phyloP scores from a whole-genome alignment of 2,113 vertebrate species.

The Pionites leucogaster region DNA sequence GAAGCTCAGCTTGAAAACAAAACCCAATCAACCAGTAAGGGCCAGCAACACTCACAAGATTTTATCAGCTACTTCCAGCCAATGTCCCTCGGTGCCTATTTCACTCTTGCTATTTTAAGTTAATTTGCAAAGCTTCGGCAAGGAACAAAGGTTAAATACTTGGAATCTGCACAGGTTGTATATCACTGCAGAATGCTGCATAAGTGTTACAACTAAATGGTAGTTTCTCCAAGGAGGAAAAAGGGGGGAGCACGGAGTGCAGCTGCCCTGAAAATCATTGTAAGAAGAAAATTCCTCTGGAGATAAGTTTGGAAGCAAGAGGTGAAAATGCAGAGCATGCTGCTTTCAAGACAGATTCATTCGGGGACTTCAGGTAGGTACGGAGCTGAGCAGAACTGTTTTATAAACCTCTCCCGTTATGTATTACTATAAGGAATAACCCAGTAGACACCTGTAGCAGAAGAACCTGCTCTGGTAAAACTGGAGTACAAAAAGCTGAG shows the following conservation, averaged over 20 bases:
- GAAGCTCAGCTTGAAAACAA: not conserved
- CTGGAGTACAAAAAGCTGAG: not conserved
- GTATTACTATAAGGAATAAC: not conserved
- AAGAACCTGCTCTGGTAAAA: not conserved
- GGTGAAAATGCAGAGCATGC: not conserved
- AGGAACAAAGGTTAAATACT: conserved; percentile 30
- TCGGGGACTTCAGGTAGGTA: not conserved
- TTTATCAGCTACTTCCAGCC: conserved; percentile 10
- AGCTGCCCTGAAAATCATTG: not conserved
- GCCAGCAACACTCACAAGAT: conserved; percentile 1
- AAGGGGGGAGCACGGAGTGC: rapidly evolving
- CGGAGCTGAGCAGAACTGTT: not conserved
- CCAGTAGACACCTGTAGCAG: not conserved
- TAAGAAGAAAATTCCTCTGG: not conserved
- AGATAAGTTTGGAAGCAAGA: not conserved
- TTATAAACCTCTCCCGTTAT: not conserved
- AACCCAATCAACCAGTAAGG: conserved; percentile 31
- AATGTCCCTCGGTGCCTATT: not conserved
- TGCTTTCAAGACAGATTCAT: not conserved
- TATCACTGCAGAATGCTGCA: not conserved
- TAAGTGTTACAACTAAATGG: not conserved
- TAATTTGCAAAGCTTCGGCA: conserved; percentile 6
- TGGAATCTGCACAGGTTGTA: conserved; percentile 34
- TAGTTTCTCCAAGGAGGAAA: not conserved
- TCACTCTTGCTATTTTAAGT: conserved; percentile 16